phyloP scores from a whole-genome alignment of 2,888 invertebrate genomes.

The Lasioglossum villosulum region DNA sequence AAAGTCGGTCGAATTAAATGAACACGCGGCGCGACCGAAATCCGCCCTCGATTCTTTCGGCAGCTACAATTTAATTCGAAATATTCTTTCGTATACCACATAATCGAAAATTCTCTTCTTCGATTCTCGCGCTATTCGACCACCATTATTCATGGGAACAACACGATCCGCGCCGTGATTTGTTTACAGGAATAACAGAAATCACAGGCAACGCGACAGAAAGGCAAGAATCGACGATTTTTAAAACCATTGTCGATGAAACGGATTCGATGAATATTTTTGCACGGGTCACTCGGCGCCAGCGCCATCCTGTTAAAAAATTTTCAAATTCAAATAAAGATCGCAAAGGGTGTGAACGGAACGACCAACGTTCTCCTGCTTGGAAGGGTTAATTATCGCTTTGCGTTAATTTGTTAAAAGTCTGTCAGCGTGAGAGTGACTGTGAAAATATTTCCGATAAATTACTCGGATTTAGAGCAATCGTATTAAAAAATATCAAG shows the following conservation, averaged over 20 bases:
- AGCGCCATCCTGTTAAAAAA: no score
- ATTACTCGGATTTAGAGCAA: no score
- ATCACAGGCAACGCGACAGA: background rate
- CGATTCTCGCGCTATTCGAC: background rate
- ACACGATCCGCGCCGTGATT: background rate
- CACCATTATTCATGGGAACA: background rate
- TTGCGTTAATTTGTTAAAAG: background rate
- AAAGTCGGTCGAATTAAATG: background rate
- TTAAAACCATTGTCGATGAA: no score
- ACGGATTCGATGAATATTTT: no score
- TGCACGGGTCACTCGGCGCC: no score
- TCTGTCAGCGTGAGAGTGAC: background rate
- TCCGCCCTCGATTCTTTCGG: background rate
- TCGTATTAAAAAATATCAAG: background rate
- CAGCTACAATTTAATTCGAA: background rate
- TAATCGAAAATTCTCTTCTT: background rate
- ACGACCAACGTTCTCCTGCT: no score
- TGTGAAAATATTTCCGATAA: background rate
- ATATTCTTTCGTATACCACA: background rate
- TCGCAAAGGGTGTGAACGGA: no score
- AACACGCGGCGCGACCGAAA: background rate
- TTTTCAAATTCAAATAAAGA: no score
- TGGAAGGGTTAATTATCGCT: no score
- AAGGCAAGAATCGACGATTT: background rate
- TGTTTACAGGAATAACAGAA: background rate